phyloP scores from a whole-genome alignment of 2,888 invertebrate species.

The Ectobius pallidus region DNA sequence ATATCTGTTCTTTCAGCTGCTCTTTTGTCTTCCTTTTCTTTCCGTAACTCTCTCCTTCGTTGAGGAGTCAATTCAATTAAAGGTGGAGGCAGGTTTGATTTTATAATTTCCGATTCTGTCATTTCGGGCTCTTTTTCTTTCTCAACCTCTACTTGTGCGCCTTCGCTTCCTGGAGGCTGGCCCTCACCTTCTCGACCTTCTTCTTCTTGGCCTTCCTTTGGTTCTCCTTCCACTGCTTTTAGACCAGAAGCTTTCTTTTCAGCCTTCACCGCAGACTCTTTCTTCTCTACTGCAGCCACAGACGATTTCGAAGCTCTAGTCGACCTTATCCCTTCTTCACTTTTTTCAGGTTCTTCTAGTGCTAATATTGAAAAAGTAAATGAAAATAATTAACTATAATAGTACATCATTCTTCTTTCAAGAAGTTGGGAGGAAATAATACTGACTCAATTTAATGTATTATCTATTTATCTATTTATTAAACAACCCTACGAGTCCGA shows the following conservation, averaged over 20 bases:
- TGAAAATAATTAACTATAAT: too few relatives aligned
- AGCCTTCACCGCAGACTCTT: background rate
- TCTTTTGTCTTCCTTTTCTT: background rate
- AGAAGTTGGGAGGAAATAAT: too few relatives aligned
- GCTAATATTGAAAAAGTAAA: too few relatives aligned
- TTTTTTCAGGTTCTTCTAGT: too few relatives aligned
- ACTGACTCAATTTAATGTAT: too few relatives aligned
- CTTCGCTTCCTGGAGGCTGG: background rate
- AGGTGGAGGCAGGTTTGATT: background rate
- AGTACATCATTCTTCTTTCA: too few relatives aligned
- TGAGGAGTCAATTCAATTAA: background rate
- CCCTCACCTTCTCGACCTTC: background rate
- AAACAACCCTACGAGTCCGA: too few relatives aligned
- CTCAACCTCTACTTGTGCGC: background rate
- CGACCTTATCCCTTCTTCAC: background rate
- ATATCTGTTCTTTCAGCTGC: background rate
- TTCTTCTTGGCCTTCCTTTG: background rate
- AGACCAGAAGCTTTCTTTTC: background rate
- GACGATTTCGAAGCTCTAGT: background rate
- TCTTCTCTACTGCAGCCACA: background rate
- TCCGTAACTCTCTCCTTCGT: background rate
- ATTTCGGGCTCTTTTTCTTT: background rate
- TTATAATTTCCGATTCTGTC: background rate
- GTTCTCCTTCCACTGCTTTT: background rate
- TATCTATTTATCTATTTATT: too few relatives aligned